Conservation (phyloP, 2,113 vertebrate species). For the Pteronura brasiliensis region DNA sequence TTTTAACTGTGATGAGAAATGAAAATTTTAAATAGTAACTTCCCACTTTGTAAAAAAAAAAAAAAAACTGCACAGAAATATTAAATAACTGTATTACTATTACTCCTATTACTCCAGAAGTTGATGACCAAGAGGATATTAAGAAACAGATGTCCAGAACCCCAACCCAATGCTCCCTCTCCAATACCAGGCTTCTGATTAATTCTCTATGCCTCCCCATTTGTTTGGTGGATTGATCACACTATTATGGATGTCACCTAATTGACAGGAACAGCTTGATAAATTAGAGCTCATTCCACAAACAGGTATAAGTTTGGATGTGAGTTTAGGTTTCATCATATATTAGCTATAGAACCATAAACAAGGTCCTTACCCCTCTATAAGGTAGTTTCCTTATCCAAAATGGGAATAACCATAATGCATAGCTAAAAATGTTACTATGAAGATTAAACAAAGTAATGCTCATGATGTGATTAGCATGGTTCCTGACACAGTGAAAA, state of each 20-base stretch:
- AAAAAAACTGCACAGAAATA: background rate
- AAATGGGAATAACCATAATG: background rate
- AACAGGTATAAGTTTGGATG: background rate
- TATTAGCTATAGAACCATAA: background rate
- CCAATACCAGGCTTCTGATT: background rate
- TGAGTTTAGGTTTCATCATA: background rate
- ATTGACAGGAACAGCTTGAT: background rate
- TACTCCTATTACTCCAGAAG: background rate
- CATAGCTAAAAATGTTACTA: background rate
- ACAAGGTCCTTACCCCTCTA: background rate
- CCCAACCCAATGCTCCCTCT: background rate
- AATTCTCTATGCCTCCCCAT: background rate
- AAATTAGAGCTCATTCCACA: background rate
- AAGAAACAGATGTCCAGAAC: background rate
- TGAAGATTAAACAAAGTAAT: background rate
- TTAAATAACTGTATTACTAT: background rate
- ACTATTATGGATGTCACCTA: background rate
- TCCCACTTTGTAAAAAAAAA: background rate
- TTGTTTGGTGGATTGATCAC: background rate
- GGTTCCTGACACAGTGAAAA: background rate
- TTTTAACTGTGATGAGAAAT: background rate
- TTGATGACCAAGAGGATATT: too few relatives aligned
- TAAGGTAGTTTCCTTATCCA: background rate
- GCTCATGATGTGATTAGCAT: fast-evolving
- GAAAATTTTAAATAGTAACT: background rate